Percentiles rank a stretch among this genome's conserved stretches.
These are phyloP conservation scores for Dicranocentrus wangi DNA, from an alignment of 2,888 invertebrate genomes.

Conservation along the genomic window DNA sequence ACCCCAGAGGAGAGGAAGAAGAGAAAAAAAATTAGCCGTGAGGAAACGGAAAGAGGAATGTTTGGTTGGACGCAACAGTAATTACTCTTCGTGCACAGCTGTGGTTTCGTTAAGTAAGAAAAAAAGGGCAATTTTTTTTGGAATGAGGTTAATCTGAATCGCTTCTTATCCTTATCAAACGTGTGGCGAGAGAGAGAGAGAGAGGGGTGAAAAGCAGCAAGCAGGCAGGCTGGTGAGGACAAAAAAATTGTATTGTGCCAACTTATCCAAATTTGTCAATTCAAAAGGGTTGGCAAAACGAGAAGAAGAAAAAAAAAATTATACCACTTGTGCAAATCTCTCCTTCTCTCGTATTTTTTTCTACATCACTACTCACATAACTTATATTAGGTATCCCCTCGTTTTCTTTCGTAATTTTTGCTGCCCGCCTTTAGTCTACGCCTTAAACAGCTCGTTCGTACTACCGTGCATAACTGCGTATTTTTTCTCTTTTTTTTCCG, in stretches of 20 bases:
- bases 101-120: constrained; percentile 12
- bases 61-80: background rate
- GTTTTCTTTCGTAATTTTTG: constrained; percentile 15
- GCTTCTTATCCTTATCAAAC: too few relatives aligned
- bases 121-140: constrained; percentile 3
- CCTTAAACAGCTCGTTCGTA: too few relatives aligned
- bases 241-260: constrained; percentile 27
- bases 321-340: constrained; percentile 38
- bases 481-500: constrained; percentile 2
- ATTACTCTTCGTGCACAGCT: background rate
- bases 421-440: too few relatives aligned
- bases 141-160: constrained; percentile 31
- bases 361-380: too few relatives aligned
- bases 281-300: constrained; percentile 33
- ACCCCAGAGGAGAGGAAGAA: too few relatives aligned
- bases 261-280: constrained; percentile 56
- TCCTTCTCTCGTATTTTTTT: too few relatives aligned
- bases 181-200: background rate
- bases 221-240: background rate
- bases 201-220: background rate
- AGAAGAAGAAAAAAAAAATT: too few relatives aligned
- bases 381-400: background rate
- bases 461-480: background rate
- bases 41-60: constrained; percentile 32
- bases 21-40: constrained; percentile 1